A percentile compares a stretch with the other conserved stretches of the same genome.
Conservation (phyloP, 2,888 invertebrate species). For the Trimorus sp. region DNA sequence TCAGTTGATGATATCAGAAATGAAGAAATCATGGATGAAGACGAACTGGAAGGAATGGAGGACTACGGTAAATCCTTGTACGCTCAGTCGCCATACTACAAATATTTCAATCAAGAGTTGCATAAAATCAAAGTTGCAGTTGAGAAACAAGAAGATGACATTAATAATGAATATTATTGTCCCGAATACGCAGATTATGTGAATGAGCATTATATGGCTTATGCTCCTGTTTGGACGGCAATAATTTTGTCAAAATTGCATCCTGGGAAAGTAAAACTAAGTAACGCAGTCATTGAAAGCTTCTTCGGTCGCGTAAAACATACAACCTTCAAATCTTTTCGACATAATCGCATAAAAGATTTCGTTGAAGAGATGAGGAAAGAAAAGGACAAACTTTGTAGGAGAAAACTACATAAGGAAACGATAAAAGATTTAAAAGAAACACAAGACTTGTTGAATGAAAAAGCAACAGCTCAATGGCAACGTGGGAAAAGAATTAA, state of each 20-base stretch:
- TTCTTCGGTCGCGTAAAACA: slow-evolving; percentile 25
- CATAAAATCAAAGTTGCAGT: not conserved
- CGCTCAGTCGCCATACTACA: slow-evolving; percentile 16
- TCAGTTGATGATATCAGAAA: no score
- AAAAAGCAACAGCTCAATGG: slow-evolving; percentile 16
- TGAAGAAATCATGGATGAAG: not conserved
- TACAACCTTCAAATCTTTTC: not conserved
- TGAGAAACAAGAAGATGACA: not conserved
- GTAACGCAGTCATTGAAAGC: slow-evolving; percentile 23
- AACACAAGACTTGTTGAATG: not conserved
- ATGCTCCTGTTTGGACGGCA: slow-evolving; percentile 6
- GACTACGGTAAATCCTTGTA: slow-evolving; percentile 15
- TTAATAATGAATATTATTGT: slow-evolving; percentile 8
- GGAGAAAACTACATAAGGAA: not conserved
- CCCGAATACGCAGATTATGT: slow-evolving; percentile 12
- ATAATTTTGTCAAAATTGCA: slow-evolving; percentile 8
- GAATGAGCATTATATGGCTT: not conserved
- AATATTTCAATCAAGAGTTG: not conserved
- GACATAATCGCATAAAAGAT: slow-evolving; percentile 13
- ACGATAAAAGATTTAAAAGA: no score
- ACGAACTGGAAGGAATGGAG: not conserved
- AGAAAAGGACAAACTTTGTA: not conserved
- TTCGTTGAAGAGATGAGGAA: slow-evolving; percentile 25
- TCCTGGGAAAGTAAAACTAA: not conserved
- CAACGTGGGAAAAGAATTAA: slow-evolving; percentile 6